Base-by-base conservation (phyloP, 2,113 vertebrate genomes). In the Nesoenas mayeri region DNA sequence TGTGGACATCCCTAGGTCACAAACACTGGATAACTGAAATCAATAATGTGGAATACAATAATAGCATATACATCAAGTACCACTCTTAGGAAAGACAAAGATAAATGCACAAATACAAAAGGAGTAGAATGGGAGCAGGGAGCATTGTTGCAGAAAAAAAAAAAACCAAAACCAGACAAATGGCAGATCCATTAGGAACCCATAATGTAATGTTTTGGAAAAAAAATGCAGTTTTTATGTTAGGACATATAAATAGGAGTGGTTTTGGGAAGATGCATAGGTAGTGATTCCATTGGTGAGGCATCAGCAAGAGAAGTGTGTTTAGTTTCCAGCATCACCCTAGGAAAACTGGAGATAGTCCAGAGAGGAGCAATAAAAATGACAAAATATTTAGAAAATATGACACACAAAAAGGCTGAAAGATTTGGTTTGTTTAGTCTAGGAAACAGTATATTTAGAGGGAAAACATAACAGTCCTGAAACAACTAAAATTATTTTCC, bases 361-460 rank as follows among this genome's bases (percentile, higher is more conserved):
- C 80, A 87, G 61, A 79, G 44, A 92, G 72, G 15, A 61, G 73
- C 66, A 82, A 25, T 21, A 82, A 75, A 70, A 92, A 84, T 48
- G 15, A 60, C 47, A 80, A 88, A 51, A 34, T 64, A 22, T 93
- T 86, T 89, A 72, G 60, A 91, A 89, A 93, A 53, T 44, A 34
- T 10, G 21, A 53, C 2, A 6, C 24, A 57, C 28, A 36, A 69
- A 56, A 92, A 87, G 14, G 29, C 34, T 71, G 53, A 79, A 93
- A 57, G 57, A 61, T 12, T 74, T 12, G 31, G 28, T 57, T 75
- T 92, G 65, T 85, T 96, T 96, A 91, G 73, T 57, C 80, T 95
- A 79, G 31, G 22, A 89, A 94, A 72, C 16, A 22, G 24, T 10
- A 19, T 40, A 54, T 71, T 81, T 40, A 72, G 57, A 89, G 24